phyloP scores from a whole-genome alignment of 2,113 vertebrate species.

The Tauraco erythrolophus region DNA sequence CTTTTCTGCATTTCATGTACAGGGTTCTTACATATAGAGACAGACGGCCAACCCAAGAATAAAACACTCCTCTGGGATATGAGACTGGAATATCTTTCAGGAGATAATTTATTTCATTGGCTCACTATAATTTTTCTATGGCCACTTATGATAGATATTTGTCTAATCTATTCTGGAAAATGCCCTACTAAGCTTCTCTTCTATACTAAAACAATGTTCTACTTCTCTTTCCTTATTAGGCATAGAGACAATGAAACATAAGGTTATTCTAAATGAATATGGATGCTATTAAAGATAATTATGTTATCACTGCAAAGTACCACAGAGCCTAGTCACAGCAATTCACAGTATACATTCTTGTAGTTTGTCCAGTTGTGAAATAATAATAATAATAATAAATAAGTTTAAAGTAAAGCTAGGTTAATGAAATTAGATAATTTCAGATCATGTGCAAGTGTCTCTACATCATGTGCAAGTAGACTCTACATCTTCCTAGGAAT shows the following conservation, averaged over 20 bases:
- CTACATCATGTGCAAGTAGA: too few species aligned
- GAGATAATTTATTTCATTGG: not conserved
- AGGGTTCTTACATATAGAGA: not conserved
- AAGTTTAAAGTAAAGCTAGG: not conserved
- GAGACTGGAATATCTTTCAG: not conserved
- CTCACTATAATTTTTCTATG: not conserved
- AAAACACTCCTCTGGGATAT: not conserved
- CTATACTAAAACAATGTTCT: not conserved
- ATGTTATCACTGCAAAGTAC: not conserved
- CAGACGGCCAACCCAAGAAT: not conserved
- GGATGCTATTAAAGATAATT: not conserved
- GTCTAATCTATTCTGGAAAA: not conserved
- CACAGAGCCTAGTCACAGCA: not conserved
- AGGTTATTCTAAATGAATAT: not conserved
- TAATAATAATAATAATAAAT: not conserved
- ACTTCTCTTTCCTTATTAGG: not conserved
- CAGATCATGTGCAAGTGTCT: not conserved
- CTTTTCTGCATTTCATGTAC: not conserved
- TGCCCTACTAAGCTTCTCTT: not conserved
- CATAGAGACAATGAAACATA: not conserved
- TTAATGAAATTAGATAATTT: not conserved
- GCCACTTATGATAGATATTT: not conserved
- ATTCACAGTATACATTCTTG: not conserved
- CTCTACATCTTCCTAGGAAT: not conserved
- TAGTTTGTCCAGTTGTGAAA: not conserved